Evolutionary conservation across 2,797 vertebrate genomes (phyloP).

Genomic region (Enteromius paludinosus): DNA sequence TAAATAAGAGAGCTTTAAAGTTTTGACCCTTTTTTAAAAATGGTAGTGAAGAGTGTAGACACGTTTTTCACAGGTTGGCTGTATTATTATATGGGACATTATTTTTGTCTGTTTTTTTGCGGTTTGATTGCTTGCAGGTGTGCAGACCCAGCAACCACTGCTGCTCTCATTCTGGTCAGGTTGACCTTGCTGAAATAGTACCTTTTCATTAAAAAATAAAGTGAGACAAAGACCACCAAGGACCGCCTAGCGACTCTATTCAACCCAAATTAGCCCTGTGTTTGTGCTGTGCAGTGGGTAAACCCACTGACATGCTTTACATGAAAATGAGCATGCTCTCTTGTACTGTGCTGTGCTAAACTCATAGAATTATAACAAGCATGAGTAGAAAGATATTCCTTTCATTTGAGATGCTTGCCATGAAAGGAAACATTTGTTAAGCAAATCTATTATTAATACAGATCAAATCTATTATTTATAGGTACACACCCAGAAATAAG

Average conservation of each 20-base stretch:
- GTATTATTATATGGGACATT: conserved; percentile 63
- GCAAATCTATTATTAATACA: conserved; percentile 16
- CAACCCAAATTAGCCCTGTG: conserved; percentile 61
- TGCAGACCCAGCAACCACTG: conserved; percentile 63
- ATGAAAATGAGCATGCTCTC: background rate
- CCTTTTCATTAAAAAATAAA: conserved; percentile 67
- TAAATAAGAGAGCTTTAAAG: background rate
- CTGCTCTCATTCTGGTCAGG: conserved; percentile 60
- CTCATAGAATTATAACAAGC: background rate
- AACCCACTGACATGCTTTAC: background rate
- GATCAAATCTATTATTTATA: conserved; percentile 5
- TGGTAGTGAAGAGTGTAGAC: background rate
- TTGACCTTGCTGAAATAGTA: conserved; percentile 63
- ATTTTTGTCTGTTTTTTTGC: conserved; percentile 56
- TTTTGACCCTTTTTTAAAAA: background rate
- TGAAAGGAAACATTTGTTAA: conserved; percentile 14
- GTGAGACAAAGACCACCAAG: conserved; percentile 69
- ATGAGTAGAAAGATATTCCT: background rate
- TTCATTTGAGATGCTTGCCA: background rate
- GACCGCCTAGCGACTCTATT: conserved; percentile 55
- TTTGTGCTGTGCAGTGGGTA: conserved; percentile 52
- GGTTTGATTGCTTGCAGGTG: conserved; percentile 75
- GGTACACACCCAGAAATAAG: conserved; percentile 13
- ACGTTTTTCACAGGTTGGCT: conserved; percentile 35
- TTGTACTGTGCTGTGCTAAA: background rate